These are phyloP conservation scores for Anodontia alba DNA, from an alignment of 2,888 invertebrate genomes.

Conservation along the genomic window DNA sequence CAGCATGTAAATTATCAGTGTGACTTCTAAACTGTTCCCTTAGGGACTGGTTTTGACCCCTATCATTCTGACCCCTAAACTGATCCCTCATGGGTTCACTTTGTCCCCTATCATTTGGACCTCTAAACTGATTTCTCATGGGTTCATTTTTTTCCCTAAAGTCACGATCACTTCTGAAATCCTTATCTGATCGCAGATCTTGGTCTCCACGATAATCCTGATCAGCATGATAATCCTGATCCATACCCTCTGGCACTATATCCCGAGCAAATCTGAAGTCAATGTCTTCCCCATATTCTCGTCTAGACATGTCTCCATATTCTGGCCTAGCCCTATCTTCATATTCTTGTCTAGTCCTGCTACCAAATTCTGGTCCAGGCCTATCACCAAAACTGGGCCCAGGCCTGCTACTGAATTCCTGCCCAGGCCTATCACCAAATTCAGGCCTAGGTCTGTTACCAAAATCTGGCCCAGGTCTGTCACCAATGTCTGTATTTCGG, in stretches of 20 bases:
- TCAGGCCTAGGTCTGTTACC: too few relatives aligned
- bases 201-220: constrained; percentile 45
- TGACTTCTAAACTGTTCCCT: not conserved
- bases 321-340: too few relatives aligned
- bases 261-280: not conserved
- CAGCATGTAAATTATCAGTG: too few relatives aligned
- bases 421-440: too few relatives aligned
- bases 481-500: too few relatives aligned
- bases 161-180: constrained; percentile 23
- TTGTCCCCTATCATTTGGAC: not conserved
- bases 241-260: not conserved
- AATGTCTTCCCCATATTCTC: constrained; percentile 1
- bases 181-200: constrained; percentile 23
- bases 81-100: not conserved
- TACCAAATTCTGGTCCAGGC: too few relatives aligned
- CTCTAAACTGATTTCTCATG: not conserved
- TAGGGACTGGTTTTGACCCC: not conserved
- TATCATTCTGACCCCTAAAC: not conserved
- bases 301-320: too few relatives aligned
- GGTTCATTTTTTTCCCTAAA: not conserved
- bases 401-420: too few relatives aligned
- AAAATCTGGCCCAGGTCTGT: not conserved
- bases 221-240: constrained; percentile 49
- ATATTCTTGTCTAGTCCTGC: too few relatives aligned
- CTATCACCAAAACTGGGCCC: too few relatives aligned